phyloP scores from a whole-genome alignment of 2,113 vertebrate species.

The Cricetomys ansorgei region DNA sequence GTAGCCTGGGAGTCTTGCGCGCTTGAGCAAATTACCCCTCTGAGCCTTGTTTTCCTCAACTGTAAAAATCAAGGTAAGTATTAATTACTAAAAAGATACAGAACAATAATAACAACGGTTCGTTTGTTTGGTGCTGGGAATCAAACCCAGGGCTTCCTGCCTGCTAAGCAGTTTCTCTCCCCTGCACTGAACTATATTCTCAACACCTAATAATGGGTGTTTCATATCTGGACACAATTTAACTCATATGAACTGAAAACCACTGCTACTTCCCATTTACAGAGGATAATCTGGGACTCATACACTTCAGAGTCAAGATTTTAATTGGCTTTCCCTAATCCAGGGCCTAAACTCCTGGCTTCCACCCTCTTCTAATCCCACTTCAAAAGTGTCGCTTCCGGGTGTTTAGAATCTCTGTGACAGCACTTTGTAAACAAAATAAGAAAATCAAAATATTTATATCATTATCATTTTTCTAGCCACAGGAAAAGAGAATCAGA shows the following conservation, averaged over 20 bases:
- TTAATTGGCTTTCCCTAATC: not conserved
- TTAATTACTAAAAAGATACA: not conserved
- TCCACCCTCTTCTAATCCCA: not conserved
- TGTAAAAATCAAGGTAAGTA: not conserved
- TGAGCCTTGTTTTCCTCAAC: not conserved
- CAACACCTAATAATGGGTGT: not conserved
- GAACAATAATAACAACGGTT: not conserved
- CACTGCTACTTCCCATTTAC: not conserved
- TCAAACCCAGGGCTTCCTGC: not conserved
- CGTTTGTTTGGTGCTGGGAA: not conserved
- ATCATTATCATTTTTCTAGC: not conserved
- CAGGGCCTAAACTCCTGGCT: not conserved
- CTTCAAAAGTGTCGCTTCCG: not conserved
- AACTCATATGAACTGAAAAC: not conserved
- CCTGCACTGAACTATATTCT: not conserved
- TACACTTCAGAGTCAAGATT: not conserved
- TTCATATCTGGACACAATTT: not conserved
- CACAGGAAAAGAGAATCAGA: not conserved
- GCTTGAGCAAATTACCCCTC: not conserved
- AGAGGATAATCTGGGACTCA: not conserved
- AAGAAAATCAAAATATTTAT: slow-evolving; percentile 41
- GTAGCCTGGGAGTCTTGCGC: not conserved
- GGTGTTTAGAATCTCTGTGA: not conserved
- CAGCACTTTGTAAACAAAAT: slow-evolving; percentile 28
- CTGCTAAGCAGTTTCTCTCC: not conserved